Evolutionary conservation across 1,140 invertebrate species (phyloP), one percentile per base, ranked within the genome.

Genomic region (Adoxophyes honmai): DNA sequence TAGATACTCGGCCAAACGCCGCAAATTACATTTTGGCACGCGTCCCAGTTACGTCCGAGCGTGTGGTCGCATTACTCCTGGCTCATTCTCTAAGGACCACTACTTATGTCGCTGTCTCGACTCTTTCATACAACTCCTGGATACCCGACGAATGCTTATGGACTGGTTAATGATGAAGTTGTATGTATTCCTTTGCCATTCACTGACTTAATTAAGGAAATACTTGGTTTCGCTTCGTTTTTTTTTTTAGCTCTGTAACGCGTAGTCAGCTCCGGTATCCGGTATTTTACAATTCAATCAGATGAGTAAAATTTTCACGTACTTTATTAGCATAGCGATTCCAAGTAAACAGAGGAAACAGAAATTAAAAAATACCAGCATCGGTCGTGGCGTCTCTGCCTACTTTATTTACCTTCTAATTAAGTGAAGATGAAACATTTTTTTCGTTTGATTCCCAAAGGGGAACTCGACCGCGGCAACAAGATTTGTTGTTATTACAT

Each of bases 331-430:
- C 18, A 48, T 48, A 28, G 11, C 18, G 42, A 48, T 48, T 21
- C 21, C 16, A 11, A 28, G 3, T 10, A n/a, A 34, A 52, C 11
- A 11, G 16, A 7, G 16, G 5, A 28, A 48, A 33, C 16, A 48
- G n/a, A 13, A 44, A 44, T 39, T 18, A 9, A 28, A 48, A 48
- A 44, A 55, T 52, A 38, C 55, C 10, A 28, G 28, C 60, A 64
- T 70, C 61, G 62, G 56, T 60, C 59, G 21, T 33, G 52, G 55
- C 48, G 42, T 8, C 14, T 35, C 14, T 35, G 14, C 38, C 55
- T 60, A 59, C 58, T 66, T 66, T 61, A 61, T 68, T 48, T 48
- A 73, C 66, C 70, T 73, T 68, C 63, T 75, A 76, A 78, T 78
- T 70, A 76, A 73, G 58, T 68, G 57, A 62, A 11, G 62, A 60